Conservation (phyloP, 2,888 invertebrate species). For the Harpagoxenus sublaevis region DNA sequence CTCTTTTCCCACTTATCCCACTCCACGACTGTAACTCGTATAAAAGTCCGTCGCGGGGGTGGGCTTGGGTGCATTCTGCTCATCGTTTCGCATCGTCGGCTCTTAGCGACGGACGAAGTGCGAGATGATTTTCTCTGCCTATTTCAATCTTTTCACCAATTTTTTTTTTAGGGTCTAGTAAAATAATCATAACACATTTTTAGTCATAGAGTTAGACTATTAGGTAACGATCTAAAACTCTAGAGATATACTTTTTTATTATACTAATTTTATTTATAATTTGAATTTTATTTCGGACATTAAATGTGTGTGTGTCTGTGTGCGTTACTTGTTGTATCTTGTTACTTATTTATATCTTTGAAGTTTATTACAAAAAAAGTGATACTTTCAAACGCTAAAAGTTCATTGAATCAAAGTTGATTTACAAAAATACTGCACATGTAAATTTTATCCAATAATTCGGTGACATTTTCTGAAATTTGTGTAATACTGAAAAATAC, state of each 20-base stretch:
- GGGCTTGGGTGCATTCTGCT: constrained; percentile 45
- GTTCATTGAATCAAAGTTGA: background rate
- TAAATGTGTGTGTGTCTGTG: background rate
- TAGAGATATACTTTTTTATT: background rate
- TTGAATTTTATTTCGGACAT: background rate
- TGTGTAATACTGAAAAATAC: background rate
- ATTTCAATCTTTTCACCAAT: background rate
- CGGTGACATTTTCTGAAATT: background rate
- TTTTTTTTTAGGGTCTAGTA: no score
- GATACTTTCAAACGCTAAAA: background rate
- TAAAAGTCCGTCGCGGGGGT: constrained; percentile 51
- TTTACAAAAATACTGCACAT: background rate
- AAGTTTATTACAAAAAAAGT: background rate
- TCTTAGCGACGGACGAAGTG: constrained; percentile 10
- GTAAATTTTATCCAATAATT: background rate
- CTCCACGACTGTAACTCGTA: constrained; percentile 45
- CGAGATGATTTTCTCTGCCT: background rate
- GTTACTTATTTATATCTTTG: background rate
- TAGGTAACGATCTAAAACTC: background rate
- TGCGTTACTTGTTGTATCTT: background rate
- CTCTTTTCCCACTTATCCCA: constrained; percentile 59
- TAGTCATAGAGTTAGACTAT: background rate
- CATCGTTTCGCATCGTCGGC: constrained; percentile 1
- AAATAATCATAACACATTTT: background rate
- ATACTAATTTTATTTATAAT: background rate